Conservation (phyloP, 2,113 vertebrate genomes). For the Ranitomeya imitator region DNA sequence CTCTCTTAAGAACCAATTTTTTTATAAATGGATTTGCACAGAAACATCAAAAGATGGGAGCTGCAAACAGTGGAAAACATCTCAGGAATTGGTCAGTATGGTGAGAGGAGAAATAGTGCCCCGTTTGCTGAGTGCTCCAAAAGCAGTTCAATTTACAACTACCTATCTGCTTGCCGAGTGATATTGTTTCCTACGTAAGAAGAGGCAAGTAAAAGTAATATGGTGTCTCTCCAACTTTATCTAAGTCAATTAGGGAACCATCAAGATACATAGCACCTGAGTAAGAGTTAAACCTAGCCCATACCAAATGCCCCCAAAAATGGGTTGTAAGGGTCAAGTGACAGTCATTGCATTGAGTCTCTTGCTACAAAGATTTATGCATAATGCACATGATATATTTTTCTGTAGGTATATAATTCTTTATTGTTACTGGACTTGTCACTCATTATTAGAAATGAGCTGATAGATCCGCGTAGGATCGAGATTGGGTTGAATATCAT, state of each 20-base stretch:
- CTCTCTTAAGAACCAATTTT: not conserved
- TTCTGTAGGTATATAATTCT: too few species aligned
- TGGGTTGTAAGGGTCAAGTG: too few species aligned
- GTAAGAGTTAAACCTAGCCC: not conserved
- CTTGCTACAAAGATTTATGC: too few species aligned
- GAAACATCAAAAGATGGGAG: not conserved
- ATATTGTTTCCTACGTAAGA: not conserved
- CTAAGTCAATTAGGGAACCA: not conserved
- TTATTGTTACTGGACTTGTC: too few species aligned
- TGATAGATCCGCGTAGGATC: too few species aligned
- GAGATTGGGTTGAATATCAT: too few species aligned
- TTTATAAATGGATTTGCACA: not conserved
- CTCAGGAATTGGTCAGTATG: not conserved
- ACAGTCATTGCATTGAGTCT: too few species aligned
- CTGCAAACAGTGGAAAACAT: not conserved
- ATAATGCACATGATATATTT: too few species aligned
- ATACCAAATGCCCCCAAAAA: not conserved
- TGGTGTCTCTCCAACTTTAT: not conserved
- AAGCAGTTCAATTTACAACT: not conserved
- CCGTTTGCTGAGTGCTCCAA: not conserved
- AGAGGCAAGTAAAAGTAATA: not conserved
- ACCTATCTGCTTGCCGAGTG: not conserved
- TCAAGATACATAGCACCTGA: not conserved
- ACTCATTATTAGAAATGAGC: too few species aligned
- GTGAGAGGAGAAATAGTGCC: not conserved